Conservation (phyloP, 2,113 vertebrate genomes). For the Gopherus flavomarginatus region DNA sequence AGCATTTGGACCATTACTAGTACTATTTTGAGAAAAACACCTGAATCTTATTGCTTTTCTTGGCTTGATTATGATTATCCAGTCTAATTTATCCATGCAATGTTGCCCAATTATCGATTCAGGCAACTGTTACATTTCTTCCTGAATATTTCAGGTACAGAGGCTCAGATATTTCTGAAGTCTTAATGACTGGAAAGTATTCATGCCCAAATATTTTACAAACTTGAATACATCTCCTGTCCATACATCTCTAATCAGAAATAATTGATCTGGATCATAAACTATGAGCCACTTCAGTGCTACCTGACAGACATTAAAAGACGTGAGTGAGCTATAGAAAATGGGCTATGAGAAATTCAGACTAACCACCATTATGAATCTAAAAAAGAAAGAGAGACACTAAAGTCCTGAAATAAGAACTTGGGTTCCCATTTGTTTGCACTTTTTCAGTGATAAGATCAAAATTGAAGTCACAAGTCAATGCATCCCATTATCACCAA, state of each 20-base stretch:
- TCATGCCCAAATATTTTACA: neutral
- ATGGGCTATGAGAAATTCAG: conserved; percentile 8
- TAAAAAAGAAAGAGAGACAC: conserved; percentile 32
- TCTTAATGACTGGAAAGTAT: neutral
- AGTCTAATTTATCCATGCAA: conserved; percentile 19
- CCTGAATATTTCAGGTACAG: conserved; percentile 10
- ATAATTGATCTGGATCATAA: neutral
- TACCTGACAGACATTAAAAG: neutral
- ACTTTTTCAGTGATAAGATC: conserved; percentile 65
- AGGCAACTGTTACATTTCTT: neutral
- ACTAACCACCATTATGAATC: conserved; percentile 37
- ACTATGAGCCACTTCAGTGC: neutral
- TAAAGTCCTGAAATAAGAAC: conserved; percentile 58
- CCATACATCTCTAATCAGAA: conserved; percentile 21
- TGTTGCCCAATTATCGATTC: neutral
- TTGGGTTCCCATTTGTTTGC: conserved; percentile 60
- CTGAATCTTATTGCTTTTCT: neutral
- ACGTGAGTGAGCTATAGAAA: neutral
- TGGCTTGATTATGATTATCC: neutral
- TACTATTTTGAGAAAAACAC: conserved; percentile 22
- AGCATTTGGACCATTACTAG: neutral
- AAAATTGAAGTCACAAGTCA: conserved; percentile 76
- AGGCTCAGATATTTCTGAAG: conserved; percentile 7
- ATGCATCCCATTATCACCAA: conserved; percentile 73
- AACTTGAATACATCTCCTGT: neutral